These are phyloP conservation scores for Odontesthes bonariensis DNA, from an alignment of 2,113 vertebrate species.

Conservation along the genomic window DNA sequence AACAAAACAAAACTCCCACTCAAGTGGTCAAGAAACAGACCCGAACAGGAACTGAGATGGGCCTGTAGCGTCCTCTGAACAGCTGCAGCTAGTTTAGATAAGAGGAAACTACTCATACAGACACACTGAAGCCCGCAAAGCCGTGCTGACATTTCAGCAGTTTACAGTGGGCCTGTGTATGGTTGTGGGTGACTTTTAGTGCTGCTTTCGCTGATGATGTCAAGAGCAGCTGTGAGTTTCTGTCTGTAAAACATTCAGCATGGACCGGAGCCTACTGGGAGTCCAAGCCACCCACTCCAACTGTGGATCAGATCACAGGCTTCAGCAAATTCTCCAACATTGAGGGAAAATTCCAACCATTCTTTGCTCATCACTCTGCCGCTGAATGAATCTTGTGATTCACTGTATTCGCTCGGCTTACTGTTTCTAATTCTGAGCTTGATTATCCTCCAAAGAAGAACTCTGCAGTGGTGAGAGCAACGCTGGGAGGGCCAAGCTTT, in stretches of 20 bases:
- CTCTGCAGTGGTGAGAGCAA: conserved; percentile 5
- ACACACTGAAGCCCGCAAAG: conserved; percentile 16
- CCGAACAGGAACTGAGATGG: conserved; percentile 35
- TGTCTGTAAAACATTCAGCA: conserved; percentile 54
- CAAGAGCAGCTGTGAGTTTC: conserved; percentile 62
- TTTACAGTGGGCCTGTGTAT: conserved; percentile 42
- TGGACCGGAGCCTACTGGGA: conserved; percentile 59
- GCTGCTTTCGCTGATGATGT: conserved; percentile 40
- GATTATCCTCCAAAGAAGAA: neutral
- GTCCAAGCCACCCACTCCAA: conserved; percentile 67
- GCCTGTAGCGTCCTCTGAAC: conserved; percentile 16
- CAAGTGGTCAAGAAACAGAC: conserved; percentile 23
- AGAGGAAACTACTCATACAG: conserved; percentile 29
- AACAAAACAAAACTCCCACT: conserved; percentile 60
- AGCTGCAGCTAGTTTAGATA: conserved; percentile 70
- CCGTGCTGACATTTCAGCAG: conserved; percentile 37
- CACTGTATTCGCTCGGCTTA: neutral
- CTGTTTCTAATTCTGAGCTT: conserved; percentile 2
- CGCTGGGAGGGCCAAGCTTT: conserved; percentile 4
- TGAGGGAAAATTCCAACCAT: conserved; percentile 41
- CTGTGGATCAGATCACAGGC: conserved; percentile 59
- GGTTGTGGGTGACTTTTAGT: conserved; percentile 26
- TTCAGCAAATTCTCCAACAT: conserved; percentile 62
- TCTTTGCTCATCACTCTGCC: conserved; percentile 13
- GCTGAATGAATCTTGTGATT: conserved; percentile 20